Evolutionary conservation across 1,140 invertebrate species (phyloP), one percentile per base, ranked within the genome.

Genomic region (Temnothorax nylanderi): DNA sequence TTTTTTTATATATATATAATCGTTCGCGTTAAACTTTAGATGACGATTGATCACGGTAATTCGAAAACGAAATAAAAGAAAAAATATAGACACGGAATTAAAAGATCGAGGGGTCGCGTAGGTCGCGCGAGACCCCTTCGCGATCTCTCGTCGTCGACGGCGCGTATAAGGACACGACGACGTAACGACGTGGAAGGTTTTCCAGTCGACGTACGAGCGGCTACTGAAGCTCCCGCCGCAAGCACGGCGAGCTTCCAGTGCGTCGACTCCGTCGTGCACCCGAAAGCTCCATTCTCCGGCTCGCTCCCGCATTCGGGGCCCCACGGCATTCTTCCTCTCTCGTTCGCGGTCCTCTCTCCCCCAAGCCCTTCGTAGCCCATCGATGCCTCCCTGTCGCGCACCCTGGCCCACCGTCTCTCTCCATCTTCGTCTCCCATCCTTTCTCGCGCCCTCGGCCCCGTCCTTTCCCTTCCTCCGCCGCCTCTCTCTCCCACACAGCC

Each of bases 201-300:
- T 91, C 92, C 92, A 88, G 89, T 81, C 92, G 92, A 93, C 92
- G 94, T 93, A 93, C 94, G 93, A 93, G 93, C 93, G 94, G 94
- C 94, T 94, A 95, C 94, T 95, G 94, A 95, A 89, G 93, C 94
- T 94, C 92, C 92, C 94, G 93, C 93, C 93, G 94, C 93, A 94
- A 95, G 94, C 93, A 92, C 93, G 88, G 81, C 86, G 90, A 94
- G 93, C 94, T 94, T 94, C 89, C 94, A 94, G 87, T 95, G 95
- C 94, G 95, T 95, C 94, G 95, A 95, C 95, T 92, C 92, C 93
- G 92, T 91, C 87, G 88, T 81, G 74, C 87, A 90, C 87, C 88
- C 89, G 86, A 93, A 94, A 93, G 93, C 94, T 94, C 94, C 94
- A 90, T 92, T 93, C 93, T 94, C 94, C 92, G 86, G 56, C 82